phyloP scores from a whole-genome alignment of 2,888 invertebrate genomes.

The Tachina fera region DNA sequence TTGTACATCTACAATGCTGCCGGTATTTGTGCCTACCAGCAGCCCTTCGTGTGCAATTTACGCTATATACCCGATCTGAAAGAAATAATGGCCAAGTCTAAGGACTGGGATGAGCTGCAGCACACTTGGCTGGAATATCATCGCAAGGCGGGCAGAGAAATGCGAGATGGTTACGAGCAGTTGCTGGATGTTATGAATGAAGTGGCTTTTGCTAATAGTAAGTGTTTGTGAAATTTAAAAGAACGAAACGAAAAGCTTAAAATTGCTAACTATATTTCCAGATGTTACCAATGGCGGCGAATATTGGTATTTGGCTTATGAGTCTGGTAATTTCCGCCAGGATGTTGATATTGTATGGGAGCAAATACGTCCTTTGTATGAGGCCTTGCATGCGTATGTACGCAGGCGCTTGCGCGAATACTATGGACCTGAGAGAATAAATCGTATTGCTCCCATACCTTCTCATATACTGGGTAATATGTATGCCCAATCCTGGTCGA shows the following conservation, averaged over 20 bases:
- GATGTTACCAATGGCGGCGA: slow-evolving; percentile 94
- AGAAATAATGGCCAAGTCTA: slow-evolving; percentile 89
- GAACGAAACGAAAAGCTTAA: background rate
- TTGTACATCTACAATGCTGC: slow-evolving; percentile 93
- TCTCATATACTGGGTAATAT: slow-evolving; percentile 94
- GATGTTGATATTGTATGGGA: slow-evolving; percentile 93
- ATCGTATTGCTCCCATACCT: slow-evolving; percentile 91
- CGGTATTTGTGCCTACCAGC: slow-evolving; percentile 92
- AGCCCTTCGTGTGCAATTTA: slow-evolving; percentile 91
- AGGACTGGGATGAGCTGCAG: slow-evolving; percentile 94
- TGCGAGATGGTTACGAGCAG: slow-evolving; percentile 91
- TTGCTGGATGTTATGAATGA: slow-evolving; percentile 91
- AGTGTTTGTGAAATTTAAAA: slow-evolving; percentile 79
- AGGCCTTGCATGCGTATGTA: slow-evolving; percentile 94
- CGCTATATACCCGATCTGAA: slow-evolving; percentile 91
- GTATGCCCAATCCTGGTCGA: slow-evolving; percentile 95
- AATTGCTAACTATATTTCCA: slow-evolving; percentile 79
- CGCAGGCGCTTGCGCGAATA: slow-evolving; percentile 91
- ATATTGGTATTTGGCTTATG: slow-evolving; percentile 95
- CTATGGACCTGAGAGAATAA: slow-evolving; percentile 92
- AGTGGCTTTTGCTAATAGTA: slow-evolving; percentile 91
- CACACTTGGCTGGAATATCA: slow-evolving; percentile 96
- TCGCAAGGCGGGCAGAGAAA: slow-evolving; percentile 90
- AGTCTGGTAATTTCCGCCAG: slow-evolving; percentile 88
- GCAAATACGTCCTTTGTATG: slow-evolving; percentile 92